Conservation (phyloP, 1,140 invertebrate species). For the Drosophila erecta region DNA sequence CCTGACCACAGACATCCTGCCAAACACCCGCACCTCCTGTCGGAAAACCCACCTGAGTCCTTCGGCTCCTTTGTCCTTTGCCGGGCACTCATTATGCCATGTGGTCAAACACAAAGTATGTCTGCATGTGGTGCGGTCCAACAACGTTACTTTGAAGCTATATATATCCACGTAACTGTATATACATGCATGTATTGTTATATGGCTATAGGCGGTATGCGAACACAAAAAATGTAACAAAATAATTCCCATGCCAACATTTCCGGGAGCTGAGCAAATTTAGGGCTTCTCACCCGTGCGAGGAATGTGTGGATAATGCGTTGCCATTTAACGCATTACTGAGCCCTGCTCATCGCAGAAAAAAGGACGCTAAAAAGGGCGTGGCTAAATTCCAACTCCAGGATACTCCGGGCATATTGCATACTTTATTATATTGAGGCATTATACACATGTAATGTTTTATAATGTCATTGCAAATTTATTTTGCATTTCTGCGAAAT, state of each 20-base stretch:
- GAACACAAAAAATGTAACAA: constrained; percentile 42
- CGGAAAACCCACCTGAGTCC: constrained; percentile 20
- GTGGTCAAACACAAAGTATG: constrained; percentile 74
- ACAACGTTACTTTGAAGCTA: constrained; percentile 61
- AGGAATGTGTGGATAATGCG: constrained; percentile 65
- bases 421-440: background rate
- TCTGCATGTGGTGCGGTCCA: constrained; percentile 45
- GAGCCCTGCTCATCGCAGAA: constrained; percentile 12
- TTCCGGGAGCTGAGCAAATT: constrained; percentile 54
- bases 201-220: constrained; percentile 1
- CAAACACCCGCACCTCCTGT: constrained; percentile 6
- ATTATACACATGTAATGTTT: too few relatives aligned
- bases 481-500: too few relatives aligned
- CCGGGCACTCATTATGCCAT: constrained; percentile 66
- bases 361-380: background rate
- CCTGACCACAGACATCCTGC: constrained; percentile 47
- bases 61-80: constrained; percentile 35
- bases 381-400: background rate
- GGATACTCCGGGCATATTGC: background rate
- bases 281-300: constrained; percentile 51
- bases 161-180: constrained; percentile 6
- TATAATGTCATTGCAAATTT: too few relatives aligned
- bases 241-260: constrained; percentile 50
- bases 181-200: background rate
- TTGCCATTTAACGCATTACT: constrained; percentile 69